These are phyloP conservation scores for Triops longicaudatus DNA, from an alignment of 1,140 invertebrate species.

Conservation along the genomic window DNA sequence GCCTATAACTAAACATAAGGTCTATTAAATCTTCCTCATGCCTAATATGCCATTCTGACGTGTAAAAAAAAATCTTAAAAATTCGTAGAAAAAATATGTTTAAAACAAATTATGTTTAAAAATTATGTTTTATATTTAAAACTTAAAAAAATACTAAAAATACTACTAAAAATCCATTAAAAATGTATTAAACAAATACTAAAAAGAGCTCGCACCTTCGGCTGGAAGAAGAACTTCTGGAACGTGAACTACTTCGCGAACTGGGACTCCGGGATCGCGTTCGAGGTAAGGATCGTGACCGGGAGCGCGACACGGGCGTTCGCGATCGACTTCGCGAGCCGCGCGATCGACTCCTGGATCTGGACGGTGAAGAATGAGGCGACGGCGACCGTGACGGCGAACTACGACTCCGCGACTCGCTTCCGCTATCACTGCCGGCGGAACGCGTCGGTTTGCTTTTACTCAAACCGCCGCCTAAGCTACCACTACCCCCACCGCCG, in stretches of 20 bases:
- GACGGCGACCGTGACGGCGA: slow-evolving; percentile 35
- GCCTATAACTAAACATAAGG: no score
- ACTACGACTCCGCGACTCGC: background rate
- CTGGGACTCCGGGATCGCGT: background rate
- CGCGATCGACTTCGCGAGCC: background rate
- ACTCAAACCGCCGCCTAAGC: background rate
- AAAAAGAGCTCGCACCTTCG: background rate
- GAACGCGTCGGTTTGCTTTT: slow-evolving; percentile 27
- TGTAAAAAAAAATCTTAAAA: no score
- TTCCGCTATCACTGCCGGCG: slow-evolving; percentile 32
- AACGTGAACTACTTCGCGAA: background rate
- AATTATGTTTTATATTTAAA: no score
- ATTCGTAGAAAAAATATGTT: no score
- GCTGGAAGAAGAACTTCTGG: slow-evolving; percentile 1
- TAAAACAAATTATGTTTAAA: no score
- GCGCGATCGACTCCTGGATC: slow-evolving; percentile 32
- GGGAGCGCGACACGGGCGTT: slow-evolving; percentile 19
- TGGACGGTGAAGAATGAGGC: slow-evolving; percentile 36
- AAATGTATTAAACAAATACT: no score
- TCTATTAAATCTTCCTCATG: no score
- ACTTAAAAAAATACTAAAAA: no score
- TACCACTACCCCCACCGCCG: background rate
- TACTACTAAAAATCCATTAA: no score
- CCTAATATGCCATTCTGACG: no score
- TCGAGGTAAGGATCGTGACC: slow-evolving; percentile 11